Evolutionary conservation across 2,888 invertebrate species (phyloP).

Genomic region (Heliconius cydno): DNA sequence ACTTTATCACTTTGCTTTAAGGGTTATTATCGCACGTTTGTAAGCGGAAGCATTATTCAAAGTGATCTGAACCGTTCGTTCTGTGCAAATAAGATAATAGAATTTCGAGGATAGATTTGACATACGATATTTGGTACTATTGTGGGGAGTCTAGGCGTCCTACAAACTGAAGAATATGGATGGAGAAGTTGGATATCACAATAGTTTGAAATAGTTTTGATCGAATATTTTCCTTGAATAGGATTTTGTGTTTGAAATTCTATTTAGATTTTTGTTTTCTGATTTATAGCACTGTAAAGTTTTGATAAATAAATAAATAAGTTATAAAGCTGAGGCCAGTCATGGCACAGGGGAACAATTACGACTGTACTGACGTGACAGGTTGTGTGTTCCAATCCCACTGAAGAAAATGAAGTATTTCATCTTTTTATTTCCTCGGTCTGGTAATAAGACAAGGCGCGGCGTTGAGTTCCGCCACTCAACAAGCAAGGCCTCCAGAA

Average conservation of each 20-base stretch:
- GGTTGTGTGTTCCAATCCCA: neutral
- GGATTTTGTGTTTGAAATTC: neutral
- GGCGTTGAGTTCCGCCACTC: neutral
- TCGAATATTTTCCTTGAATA: constrained; percentile 30
- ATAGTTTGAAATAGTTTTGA: constrained; percentile 34
- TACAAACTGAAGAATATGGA: constrained; percentile 38
- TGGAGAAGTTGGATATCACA: constrained; percentile 24
- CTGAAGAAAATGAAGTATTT: neutral
- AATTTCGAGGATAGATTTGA: constrained; percentile 55
- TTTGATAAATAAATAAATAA: neutral
- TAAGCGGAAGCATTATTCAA: constrained; percentile 55
- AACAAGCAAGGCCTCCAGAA: neutral
- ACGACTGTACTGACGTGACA: neutral
- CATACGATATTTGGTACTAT: constrained; percentile 49
- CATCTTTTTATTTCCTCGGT: neutral
- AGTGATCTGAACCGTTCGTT: constrained; percentile 51
- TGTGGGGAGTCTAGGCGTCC: constrained; percentile 37
- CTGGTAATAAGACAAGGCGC: neutral
- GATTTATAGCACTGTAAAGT: neutral
- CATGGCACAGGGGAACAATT: neutral
- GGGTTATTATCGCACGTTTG: constrained; percentile 35
- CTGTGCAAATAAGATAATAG: constrained; percentile 68
- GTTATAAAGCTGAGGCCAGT: neutral
- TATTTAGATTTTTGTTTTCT: neutral
- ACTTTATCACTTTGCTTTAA: constrained; percentile 41